Evolutionary conservation across 2,888 invertebrate species (phyloP).

Genomic region (Sinodicranocentrus sp.): DNA sequence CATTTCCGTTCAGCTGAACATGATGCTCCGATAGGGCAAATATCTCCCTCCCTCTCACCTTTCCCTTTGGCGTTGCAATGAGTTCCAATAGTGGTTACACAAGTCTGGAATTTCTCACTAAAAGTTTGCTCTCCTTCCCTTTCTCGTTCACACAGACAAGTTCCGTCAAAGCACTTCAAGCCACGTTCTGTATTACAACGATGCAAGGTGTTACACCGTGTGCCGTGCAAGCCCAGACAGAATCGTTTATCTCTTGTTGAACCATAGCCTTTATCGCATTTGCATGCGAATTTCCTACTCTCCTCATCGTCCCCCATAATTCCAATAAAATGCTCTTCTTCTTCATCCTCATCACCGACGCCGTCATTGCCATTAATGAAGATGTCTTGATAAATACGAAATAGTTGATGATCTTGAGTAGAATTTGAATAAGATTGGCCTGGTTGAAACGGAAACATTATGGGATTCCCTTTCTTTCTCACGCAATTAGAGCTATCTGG

Average conservation of each 20-base stretch:
- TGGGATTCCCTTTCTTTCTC: background rate
- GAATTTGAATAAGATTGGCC: background rate
- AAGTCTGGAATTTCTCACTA: conserved; percentile 38
- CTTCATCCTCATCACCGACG: conserved; percentile 1
- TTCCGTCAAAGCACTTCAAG: conserved; percentile 51
- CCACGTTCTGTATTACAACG: conserved; percentile 46
- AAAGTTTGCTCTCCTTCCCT: conserved; percentile 37
- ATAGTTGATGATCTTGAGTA: background rate
- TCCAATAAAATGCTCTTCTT: conserved; percentile 56
- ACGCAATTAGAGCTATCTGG: conserved; percentile 61
- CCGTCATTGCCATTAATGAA: background rate
- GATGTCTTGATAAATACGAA: conserved; percentile 20
- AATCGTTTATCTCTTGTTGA: conserved; percentile 45
- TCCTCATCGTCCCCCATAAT: conserved; percentile 51
- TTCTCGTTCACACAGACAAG: conserved; percentile 44
- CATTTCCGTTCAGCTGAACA: conserved; percentile 31
- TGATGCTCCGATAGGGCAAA: conserved; percentile 42
- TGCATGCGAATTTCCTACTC: conserved; percentile 45
- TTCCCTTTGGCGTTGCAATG: conserved; percentile 19
- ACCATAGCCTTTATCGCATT: conserved; percentile 56
- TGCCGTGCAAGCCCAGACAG: conserved; percentile 46
- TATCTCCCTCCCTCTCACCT: conserved; percentile 38
- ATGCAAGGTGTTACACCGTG: conserved; percentile 51
- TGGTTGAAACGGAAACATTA: background rate
- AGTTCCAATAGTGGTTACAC: conserved; percentile 28